Conservation (phyloP, 2,888 invertebrate genomes). For the Trissoscelio sp. region DNA sequence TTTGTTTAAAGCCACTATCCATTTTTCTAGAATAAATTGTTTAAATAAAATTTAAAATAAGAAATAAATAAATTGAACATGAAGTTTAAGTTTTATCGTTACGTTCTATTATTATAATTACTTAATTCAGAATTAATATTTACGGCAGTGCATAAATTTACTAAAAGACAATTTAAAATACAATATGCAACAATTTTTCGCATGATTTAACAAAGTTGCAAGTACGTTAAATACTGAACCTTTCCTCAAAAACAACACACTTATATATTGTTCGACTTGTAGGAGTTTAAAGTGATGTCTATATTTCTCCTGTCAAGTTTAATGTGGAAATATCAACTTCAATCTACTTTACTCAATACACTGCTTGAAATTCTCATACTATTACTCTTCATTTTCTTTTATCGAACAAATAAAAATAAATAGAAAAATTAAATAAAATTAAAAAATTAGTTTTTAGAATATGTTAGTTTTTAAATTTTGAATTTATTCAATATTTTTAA, state of each 20-base stretch:
- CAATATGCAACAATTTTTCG: constrained; percentile 10
- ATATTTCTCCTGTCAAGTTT: constrained; percentile 52
- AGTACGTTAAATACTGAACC: constrained; percentile 33
- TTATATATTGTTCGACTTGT: constrained; percentile 34
- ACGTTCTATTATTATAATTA: no score
- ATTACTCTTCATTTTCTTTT: constrained; percentile 57
- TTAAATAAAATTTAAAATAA: neutral
- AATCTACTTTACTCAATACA: constrained; percentile 37
- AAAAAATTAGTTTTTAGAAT: no score
- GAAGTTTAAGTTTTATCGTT: no score
- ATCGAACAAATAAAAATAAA: constrained; percentile 39
- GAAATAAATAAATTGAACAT: neutral
- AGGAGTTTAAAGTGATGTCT: constrained; percentile 29
- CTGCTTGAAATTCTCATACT: constrained; percentile 40
- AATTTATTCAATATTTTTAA: no score
- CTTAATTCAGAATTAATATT: constrained; percentile 12
- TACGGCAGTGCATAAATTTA: neutral
- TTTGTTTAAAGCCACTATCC: constrained; percentile 31
- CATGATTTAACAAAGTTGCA: constrained; percentile 27
- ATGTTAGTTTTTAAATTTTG: no score
- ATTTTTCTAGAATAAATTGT: constrained; percentile 29
- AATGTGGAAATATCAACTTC: constrained; percentile 49
- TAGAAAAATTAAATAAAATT: no score
- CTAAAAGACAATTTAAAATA: neutral
- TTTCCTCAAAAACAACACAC: neutral